A percentile compares a stretch with the other conserved stretches of the same genome.
Evolutionary conservation across 2,113 vertebrate genomes (phyloP).

Genomic region (Sialia sialis): DNA sequence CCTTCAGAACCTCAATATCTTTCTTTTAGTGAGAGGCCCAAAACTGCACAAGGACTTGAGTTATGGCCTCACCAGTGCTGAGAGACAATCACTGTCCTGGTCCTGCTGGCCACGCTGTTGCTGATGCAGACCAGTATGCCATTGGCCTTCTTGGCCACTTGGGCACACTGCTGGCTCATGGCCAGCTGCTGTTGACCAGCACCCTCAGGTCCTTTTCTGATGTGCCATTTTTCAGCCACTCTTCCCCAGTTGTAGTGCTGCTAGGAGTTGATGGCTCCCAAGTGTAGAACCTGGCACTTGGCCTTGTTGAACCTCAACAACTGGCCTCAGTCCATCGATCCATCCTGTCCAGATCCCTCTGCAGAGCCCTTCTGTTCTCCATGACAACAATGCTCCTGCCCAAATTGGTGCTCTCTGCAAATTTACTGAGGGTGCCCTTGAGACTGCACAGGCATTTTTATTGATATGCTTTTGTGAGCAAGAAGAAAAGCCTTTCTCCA

Average conservation of each 20-base stretch:
- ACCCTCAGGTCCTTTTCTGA: background rate
- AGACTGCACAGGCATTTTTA: background rate
- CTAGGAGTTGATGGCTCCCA: background rate
- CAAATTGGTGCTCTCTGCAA: background rate
- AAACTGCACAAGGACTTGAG: background rate
- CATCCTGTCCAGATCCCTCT: background rate
- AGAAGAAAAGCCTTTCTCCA: background rate
- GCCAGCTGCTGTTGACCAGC: background rate
- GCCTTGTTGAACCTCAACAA: background rate
- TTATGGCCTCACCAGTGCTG: background rate
- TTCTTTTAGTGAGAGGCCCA: background rate
- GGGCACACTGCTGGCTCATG: background rate
- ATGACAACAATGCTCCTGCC: background rate
- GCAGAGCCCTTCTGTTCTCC: background rate
- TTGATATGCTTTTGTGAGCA: background rate
- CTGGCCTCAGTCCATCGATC: background rate
- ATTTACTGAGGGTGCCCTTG: background rate
- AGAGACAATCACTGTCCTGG: background rate
- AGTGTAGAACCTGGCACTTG: background rate
- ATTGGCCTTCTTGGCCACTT: background rate
- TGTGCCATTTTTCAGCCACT: background rate
- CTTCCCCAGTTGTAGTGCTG: accelerated
- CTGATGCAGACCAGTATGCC: background rate
- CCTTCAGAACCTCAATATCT: background rate
- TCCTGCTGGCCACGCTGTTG: background rate